Base-by-base conservation (phyloP, 2,113 vertebrate genomes). In the Uria aalge region DNA sequence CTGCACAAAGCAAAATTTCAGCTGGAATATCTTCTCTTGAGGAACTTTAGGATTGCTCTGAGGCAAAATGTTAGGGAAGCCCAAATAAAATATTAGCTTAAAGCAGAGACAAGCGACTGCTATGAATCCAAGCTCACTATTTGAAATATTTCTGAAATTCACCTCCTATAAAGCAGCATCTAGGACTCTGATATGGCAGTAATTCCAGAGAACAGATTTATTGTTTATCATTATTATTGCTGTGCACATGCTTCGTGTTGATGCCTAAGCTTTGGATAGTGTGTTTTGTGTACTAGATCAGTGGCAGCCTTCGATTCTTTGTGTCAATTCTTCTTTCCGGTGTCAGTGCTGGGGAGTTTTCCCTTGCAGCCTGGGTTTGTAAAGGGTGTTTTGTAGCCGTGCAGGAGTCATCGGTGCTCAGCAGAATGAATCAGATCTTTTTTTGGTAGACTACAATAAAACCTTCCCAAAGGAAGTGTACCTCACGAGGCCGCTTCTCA, bases 401-500 rank as follows among this genome's bases (percentile, higher is more conserved):
- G 32, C 62, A 8, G 19, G 47, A 71, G 41, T 55, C 6, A 0
- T 86, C 50, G 13, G 62, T 34, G 76, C 85, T 91, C 57, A 59
- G 83, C 62, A 52, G 83, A 82, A 79, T 79, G 90, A 96, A 88
- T 93, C 76, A 68, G 63, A n/a, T 73, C 40, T 52, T 77, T 83
- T 96, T 78, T 47, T 0, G 1, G 27, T 23, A 73, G 32, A 73
- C 38, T 50, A 62, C 79, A 78, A 40, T 71, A 73, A 57, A 86
- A 69, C 43, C 60, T 84, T 88, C 75, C n/a, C 56, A 77, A 52
- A 80, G 82, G 93, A 94, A 96, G 85, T 60, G 22, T n/a, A 50
- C 84, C 78, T 92, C 94, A 94, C 2, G 47, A 71, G 86, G 75
- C 77, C 3, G 3, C 94, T 92, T 96, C 81, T 89, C 89, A 90